A percentile compares a stretch with the other conserved stretches of the same genome.
Conservation (phyloP, 2,888 invertebrate genomes). For the Ochropleura plecta region DNA sequence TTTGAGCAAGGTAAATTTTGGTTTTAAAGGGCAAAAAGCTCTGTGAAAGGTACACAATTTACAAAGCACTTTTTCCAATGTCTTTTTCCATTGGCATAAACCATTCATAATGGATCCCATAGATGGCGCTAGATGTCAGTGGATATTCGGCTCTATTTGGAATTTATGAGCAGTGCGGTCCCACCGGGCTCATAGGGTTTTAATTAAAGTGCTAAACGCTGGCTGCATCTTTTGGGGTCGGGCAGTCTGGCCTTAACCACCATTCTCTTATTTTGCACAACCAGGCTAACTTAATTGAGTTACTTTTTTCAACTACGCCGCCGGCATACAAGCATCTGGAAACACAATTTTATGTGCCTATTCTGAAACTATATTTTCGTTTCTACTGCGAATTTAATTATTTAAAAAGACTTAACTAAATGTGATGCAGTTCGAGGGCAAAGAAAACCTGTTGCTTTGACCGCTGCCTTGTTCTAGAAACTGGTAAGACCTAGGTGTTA, state of each 20-base stretch:
- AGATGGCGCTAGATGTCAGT: conserved; percentile 47
- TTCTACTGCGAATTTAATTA: conserved; percentile 12
- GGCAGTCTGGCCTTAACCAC: conserved; percentile 28
- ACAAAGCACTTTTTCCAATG: conserved; percentile 8
- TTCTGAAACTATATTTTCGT: not conserved
- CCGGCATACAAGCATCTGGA: conserved; percentile 31
- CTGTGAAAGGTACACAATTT: no score
- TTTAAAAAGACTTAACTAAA: conserved; percentile 8
- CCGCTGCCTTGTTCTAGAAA: conserved; percentile 28
- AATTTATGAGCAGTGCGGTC: conserved; percentile 67
- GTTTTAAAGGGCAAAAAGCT: no score
- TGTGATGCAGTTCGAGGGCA: conserved; percentile 24
- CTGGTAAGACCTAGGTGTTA: not conserved
- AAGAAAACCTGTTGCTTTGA: conserved; percentile 42
- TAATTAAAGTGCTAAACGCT: conserved; percentile 71
- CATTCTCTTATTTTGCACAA: conserved; percentile 57
- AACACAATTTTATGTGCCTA: conserved; percentile 25
- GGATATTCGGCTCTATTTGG: conserved; percentile 43
- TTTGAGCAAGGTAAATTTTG: no score
- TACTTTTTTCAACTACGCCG: conserved; percentile 34
- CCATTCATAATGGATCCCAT: conserved; percentile 31
- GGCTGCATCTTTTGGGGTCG: conserved; percentile 59
- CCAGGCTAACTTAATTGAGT: conserved; percentile 48
- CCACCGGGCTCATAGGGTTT: conserved; percentile 55
- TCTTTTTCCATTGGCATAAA: conserved; percentile 29